phyloP scores from a whole-genome alignment of 1,140 invertebrate genomes.

The Neodiprion lecontei region DNA sequence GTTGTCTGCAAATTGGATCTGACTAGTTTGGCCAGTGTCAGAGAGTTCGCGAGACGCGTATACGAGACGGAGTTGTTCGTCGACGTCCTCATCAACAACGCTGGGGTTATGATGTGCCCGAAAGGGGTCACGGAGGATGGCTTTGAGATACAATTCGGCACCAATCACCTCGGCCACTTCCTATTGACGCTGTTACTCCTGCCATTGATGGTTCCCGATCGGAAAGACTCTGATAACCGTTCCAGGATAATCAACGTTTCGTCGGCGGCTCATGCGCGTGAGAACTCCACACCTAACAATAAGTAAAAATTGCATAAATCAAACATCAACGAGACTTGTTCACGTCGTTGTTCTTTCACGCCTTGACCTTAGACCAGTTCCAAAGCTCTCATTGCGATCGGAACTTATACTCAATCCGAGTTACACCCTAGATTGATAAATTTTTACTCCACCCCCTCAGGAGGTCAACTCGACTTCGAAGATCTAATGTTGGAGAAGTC shows the following conservation, averaged over 20 bases:
- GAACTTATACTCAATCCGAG: not conserved
- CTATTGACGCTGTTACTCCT: constrained; percentile 78
- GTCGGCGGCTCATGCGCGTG: constrained; percentile 66
- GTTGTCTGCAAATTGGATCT: constrained; percentile 70
- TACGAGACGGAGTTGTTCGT: constrained; percentile 64
- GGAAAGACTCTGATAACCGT: constrained; percentile 56
- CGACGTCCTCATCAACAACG: constrained; percentile 67
- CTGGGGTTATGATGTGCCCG: constrained; percentile 38
- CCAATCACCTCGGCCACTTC: constrained; percentile 79
- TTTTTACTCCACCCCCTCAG: constrained; percentile 41
- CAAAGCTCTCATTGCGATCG: no score
- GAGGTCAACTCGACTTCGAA: constrained; percentile 69
- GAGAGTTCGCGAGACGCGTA: constrained; percentile 69
- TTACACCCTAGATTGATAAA: not conserved
- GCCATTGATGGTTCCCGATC: constrained; percentile 58
- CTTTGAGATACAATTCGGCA: constrained; percentile 60
- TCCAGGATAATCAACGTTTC: constrained; percentile 70
- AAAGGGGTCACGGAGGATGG: constrained; percentile 55
- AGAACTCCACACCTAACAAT: constrained; percentile 12
- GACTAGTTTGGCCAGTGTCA: constrained; percentile 71
- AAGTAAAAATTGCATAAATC: not conserved
- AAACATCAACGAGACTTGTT: no score
- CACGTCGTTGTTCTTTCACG: no score
- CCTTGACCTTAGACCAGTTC: no score
- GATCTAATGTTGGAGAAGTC: constrained; percentile 68